Conservation (phyloP, 2,113 vertebrate species). For the Nerophis lumbriciformis region DNA sequence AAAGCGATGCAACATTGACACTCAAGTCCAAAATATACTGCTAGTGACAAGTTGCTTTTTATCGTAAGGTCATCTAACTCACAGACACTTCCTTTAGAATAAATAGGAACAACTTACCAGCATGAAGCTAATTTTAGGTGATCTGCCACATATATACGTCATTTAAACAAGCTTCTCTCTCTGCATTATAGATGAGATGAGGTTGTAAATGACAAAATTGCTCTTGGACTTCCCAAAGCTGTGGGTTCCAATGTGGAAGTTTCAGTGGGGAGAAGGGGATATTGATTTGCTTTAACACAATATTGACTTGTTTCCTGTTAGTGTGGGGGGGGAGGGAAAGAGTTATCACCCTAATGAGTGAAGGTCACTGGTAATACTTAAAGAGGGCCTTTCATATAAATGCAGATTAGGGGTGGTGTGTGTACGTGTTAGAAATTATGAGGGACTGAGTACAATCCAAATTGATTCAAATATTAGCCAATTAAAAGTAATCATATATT, state of each 20-base stretch:
- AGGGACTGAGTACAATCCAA: slow-evolving; percentile 21
- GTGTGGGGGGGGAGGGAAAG: slow-evolving; percentile 33
- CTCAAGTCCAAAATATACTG: not conserved
- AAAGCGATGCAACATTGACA: not conserved
- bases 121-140: not conserved
- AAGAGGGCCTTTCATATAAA: slow-evolving; percentile 26
- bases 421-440: slow-evolving; percentile 21
- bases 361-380: slow-evolving; percentile 53
- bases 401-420: slow-evolving; percentile 30
- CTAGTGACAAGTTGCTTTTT: not conserved
- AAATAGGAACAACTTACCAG: not conserved
- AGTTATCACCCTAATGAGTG: slow-evolving; percentile 54
- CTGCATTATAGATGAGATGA: slow-evolving; percentile 36
- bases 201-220: slow-evolving; percentile 38
- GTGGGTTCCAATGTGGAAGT: slow-evolving; percentile 40
- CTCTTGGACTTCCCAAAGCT: slow-evolving; percentile 27
- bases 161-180: slow-evolving; percentile 13
- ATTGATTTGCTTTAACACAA: slow-evolving; percentile 72
- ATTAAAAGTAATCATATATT: not conserved
- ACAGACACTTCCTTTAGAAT: not conserved
- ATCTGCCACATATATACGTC: not conserved
- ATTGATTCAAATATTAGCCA: not conserved
- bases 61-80: not conserved
- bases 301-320: slow-evolving; percentile 61
- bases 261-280: slow-evolving; percentile 41